Conservation (phyloP, 2,113 vertebrate species). For the Channa argus region DNA sequence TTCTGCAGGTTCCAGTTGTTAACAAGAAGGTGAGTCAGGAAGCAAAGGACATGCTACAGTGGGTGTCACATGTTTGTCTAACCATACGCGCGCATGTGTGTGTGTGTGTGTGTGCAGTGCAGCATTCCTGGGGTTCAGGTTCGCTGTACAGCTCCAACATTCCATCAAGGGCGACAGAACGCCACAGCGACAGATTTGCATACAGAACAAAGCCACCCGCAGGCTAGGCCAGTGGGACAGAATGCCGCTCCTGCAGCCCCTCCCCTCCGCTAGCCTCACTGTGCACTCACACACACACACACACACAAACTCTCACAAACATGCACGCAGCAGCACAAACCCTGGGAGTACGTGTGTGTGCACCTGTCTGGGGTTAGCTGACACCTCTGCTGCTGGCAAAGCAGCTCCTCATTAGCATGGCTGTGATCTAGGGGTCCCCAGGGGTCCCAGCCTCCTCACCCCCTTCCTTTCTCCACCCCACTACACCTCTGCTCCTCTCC, state of each 20-base stretch:
- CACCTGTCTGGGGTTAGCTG: constrained; percentile 86
- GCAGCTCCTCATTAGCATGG: constrained; percentile 87
- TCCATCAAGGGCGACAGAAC: constrained; percentile 78
- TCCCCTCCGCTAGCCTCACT: constrained; percentile 31
- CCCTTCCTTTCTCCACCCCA: constrained; percentile 22
- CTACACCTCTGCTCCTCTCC: constrained; percentile 56
- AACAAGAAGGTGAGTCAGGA: constrained; percentile 41
- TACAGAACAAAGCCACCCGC: constrained; percentile 82
- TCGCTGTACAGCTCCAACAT: constrained; percentile 65
- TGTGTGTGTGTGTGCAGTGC: constrained; percentile 27
- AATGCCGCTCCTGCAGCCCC: constrained; percentile 69
- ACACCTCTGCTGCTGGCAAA: constrained; percentile 86
- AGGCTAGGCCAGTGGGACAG: constrained; percentile 80
- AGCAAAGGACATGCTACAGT: constrained; percentile 27
- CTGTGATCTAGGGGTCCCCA: constrained; percentile 86
- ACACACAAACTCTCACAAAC: constrained; percentile 3
- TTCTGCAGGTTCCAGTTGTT: constrained; percentile 47
- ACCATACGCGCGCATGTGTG: not conserved
- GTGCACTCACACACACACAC: constrained; percentile 29
- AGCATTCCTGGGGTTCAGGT: constrained; percentile 70
- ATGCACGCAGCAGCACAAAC: constrained; percentile 36
- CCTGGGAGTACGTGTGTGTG: constrained; percentile 69
- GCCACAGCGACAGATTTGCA: constrained; percentile 77
- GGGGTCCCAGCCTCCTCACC: constrained; percentile 81
- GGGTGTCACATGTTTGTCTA: not conserved